These are phyloP conservation scores for Rhabditoides inermis DNA, from an alignment of 2,888 invertebrate species.

Conservation along the genomic window DNA sequence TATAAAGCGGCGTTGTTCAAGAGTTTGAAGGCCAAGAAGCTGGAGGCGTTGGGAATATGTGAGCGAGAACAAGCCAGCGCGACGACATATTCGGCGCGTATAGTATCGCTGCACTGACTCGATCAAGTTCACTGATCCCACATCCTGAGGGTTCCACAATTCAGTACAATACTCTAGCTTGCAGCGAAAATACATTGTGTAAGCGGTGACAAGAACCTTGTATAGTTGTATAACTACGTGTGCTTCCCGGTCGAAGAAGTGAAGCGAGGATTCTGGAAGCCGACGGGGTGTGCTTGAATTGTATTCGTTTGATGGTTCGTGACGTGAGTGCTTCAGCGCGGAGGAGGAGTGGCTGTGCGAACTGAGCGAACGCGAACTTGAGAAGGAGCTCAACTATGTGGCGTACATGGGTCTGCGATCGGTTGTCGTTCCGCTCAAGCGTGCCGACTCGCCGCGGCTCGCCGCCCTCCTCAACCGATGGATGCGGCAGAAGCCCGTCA, in stretches of 20 bases:
- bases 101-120: too few species aligned
- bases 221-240: slow-evolving; percentile 41
- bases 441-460: slow-evolving; percentile 56
- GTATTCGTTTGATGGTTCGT: neutral
- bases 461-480: slow-evolving; percentile 57
- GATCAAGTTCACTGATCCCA: too few species aligned
- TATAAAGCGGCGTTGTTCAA: too few species aligned
- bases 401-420: slow-evolving; percentile 69
- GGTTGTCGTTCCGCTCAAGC: slow-evolving; percentile 60
- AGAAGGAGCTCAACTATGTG: slow-evolving; percentile 62
- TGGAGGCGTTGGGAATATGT: too few species aligned
- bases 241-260: slow-evolving; percentile 37
- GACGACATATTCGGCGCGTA: too few species aligned
- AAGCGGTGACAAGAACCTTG: too few species aligned
- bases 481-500: slow-evolving; percentile 25
- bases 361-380: slow-evolving; percentile 61
- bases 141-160: too few species aligned
- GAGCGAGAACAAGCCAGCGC: too few species aligned
- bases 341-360: slow-evolving; percentile 58
- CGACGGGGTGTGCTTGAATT: slow-evolving; percentile 7
- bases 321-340: slow-evolving; percentile 54
- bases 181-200: too few species aligned
- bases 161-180: too few species aligned
- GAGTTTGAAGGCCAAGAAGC: too few species aligned
- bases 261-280: slow-evolving; percentile 18